Evolutionary conservation across 2,888 invertebrate genomes (phyloP).

Genomic region (Teleiodes luculella): DNA sequence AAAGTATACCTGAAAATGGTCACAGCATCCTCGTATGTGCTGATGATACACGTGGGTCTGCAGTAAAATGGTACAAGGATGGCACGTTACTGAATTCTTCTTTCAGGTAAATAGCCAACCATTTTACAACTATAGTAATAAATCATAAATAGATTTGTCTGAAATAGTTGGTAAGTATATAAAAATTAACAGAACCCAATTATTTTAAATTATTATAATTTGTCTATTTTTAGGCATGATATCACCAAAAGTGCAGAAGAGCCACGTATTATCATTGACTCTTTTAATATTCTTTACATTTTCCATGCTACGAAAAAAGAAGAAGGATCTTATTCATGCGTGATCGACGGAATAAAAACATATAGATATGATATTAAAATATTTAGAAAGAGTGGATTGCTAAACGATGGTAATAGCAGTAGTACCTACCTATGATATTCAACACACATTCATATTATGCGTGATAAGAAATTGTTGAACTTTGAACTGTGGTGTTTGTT

Average conservation of each 20-base stretch:
- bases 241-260: constrained; percentile 46
- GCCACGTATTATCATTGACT: constrained; percentile 73
- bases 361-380: constrained; percentile 73
- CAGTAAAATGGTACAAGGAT: constrained; percentile 77
- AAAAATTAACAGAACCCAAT: background rate
- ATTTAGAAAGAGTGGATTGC: constrained; percentile 65
- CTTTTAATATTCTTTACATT: constrained; percentile 76
- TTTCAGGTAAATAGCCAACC: constrained; percentile 32
- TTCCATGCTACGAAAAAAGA: constrained; percentile 80
- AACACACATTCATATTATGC: too few relatives aligned
- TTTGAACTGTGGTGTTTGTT: too few relatives aligned
- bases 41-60: constrained; percentile 67
- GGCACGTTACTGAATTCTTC: constrained; percentile 57
- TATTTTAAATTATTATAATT: background rate
- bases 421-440: background rate
- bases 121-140: too few relatives aligned
- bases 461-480: too few relatives aligned
- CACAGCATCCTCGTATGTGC: constrained; percentile 77
- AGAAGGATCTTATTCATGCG: constrained; percentile 84
- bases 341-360: constrained; percentile 78
- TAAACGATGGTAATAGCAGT: constrained; percentile 64
- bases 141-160: too few relatives aligned
- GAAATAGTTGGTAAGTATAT: too few relatives aligned
- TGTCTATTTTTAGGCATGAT: constrained; percentile 26
- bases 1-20: constrained; percentile 69